Evolutionary conservation across 2,888 invertebrate species (phyloP), one percentile per base, ranked within the genome.

Genomic region (Leptinotarsa tumamoca): DNA sequence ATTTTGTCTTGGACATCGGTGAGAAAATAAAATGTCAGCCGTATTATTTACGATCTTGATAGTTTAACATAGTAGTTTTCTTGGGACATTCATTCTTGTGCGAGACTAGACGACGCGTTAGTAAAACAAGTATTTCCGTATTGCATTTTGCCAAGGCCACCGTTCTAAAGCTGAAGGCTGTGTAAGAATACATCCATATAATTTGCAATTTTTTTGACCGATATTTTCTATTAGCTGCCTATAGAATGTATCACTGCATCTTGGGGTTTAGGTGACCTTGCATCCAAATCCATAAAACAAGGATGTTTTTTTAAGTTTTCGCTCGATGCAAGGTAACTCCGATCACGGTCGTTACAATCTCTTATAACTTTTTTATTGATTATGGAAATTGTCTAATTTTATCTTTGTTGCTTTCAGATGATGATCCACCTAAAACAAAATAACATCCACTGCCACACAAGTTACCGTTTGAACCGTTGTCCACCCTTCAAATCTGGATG

Each of bases 381-480:
- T 74, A 69, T 70, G 71, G n/a, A 52, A 73, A 18, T 43, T 49
- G 56, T 66, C 68, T 72, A 56, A 71, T 68, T 71, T 72, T 67
- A 68, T 78, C 63, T 80, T 79, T 80, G 80, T 83, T 83, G 85
- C 79, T 87, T 87, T n/a, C 87, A 87, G 87, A 84, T 85, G 68
- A 75, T 77, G 77, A 77, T 75, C 75, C 70, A 51, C 75, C 49
- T 77, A 78, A 76, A 75, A 70, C 72, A 79, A 78, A 76, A 78
- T 81, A 80, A 85, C 83, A 85, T 83, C 82, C 88, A 88, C 88
- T 88, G 88, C 88, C 88, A 88, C 88, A 85, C 83, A 83, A 88
- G 88, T 88, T 88, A 88, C 88, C 88, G 86, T 83, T 86, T 75
- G 88, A 87, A 88, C 88, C 88, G 85, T 83, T 86, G 76, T 79